These are phyloP conservation scores for Porites rus DNA, from an alignment of 92 coral and sea anemone genomes.

Conservation along the genomic window DNA sequence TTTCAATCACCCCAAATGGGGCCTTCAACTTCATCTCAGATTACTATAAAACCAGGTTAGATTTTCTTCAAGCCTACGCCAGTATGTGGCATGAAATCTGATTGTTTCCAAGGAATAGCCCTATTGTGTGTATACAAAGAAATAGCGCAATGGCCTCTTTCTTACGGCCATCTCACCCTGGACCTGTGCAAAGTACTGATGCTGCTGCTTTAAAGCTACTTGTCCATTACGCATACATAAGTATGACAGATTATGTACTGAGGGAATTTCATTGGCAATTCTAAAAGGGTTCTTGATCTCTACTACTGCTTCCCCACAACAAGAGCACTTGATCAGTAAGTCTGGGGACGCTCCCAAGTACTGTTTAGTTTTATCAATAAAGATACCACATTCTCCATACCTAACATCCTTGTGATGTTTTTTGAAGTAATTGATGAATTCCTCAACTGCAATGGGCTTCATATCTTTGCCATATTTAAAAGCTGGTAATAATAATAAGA, in stretches of 20 bases:
- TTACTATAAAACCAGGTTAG: too few relatives aligned
- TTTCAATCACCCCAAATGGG: too few relatives aligned
- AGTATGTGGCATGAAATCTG: too few relatives aligned
- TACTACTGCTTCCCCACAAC: slow-evolving; percentile 47
- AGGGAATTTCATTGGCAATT: slow-evolving; percentile 33
- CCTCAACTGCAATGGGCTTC: slow-evolving; percentile 7
- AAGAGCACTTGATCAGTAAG: slow-evolving; percentile 38
- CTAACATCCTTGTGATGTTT: slow-evolving; percentile 30
- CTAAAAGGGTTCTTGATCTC: slow-evolving; percentile 44
- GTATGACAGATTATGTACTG: slow-evolving; percentile 11
- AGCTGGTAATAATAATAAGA: too few relatives aligned
- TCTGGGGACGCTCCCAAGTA: slow-evolving; percentile 65
- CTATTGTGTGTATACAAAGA: background rate
- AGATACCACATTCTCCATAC: slow-evolving; percentile 57
- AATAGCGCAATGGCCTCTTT: too few relatives aligned
- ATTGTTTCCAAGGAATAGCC: too few relatives aligned
- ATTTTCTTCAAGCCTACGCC: too few relatives aligned
- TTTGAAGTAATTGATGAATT: slow-evolving; percentile 28
- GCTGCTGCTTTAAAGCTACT: slow-evolving; percentile 18
- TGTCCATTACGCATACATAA: background rate
- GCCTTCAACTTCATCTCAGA: too few relatives aligned
- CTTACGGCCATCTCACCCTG: too few relatives aligned
- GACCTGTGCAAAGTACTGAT: slow-evolving; percentile 35
- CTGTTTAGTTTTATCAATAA: slow-evolving; percentile 38
- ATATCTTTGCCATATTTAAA: slow-evolving; percentile 19